A percentile compares a stretch with the other conserved stretches of the same genome.
These are phyloP conservation scores for Theonella swinhoei DNA, from an alignment of 37 sponge, comb jelly and placozoan species.

Conservation along the genomic window DNA sequence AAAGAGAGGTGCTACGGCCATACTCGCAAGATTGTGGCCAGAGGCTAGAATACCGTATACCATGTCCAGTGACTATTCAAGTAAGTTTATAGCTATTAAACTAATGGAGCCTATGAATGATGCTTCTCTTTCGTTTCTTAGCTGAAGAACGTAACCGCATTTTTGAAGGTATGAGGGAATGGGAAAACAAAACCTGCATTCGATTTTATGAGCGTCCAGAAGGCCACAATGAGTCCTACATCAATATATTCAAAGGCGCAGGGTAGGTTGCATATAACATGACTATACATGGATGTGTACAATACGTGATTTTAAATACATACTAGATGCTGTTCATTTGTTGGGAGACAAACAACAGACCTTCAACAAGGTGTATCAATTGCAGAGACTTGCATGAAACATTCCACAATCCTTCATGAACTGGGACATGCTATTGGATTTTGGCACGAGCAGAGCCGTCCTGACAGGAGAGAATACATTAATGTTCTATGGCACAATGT, in stretches of 20 bases:
- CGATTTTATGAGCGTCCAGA: constrained; percentile 42
- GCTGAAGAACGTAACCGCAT: constrained; percentile 40
- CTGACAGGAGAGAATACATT: constrained; percentile 68
- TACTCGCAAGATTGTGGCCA: constrained; percentile 62
- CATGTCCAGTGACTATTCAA: constrained; percentile 54
- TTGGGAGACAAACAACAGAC: constrained; percentile 28
- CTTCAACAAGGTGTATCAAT: constrained; percentile 45
- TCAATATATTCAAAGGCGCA: constrained; percentile 67
- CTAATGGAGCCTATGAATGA: not conserved
- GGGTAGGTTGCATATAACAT: constrained; percentile 41
- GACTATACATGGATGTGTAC: not conserved
- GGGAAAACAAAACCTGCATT: constrained; percentile 80
- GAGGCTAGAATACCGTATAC: constrained; percentile 40
- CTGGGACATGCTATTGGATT: constrained; percentile 73
- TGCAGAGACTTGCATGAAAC: constrained; percentile 5
- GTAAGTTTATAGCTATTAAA: constrained; percentile 32
- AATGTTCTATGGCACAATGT: constrained; percentile 37
- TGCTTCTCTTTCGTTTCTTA: constrained; percentile 23
- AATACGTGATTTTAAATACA: not conserved
- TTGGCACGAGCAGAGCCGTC: constrained; percentile 77
- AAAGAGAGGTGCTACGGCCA: constrained; percentile 70
- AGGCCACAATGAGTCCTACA: constrained; percentile 24
- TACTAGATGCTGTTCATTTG: constrained; percentile 67
- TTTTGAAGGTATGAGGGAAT: constrained; percentile 68
- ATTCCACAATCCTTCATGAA: constrained; percentile 58